phyloP scores from a whole-genome alignment of 2,113 vertebrate genomes.

The Ursus arctos region DNA sequence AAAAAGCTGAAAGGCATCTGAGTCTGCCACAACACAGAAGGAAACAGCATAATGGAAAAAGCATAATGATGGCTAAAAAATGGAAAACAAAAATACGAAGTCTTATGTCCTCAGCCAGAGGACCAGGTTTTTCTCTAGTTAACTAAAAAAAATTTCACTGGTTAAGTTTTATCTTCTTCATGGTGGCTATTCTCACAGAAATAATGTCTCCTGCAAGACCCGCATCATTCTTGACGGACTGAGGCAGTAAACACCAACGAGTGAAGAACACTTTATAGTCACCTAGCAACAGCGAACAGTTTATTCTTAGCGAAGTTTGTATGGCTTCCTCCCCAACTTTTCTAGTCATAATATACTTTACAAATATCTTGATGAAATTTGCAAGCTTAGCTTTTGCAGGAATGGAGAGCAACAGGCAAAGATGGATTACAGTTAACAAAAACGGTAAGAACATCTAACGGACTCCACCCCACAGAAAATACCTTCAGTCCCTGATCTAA shows the following conservation, averaged over 20 bases:
- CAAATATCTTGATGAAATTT: not conserved
- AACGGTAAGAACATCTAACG: not conserved
- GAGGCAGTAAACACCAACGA: constrained; percentile 28
- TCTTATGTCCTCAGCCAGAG: constrained; percentile 1
- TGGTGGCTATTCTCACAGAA: constrained; percentile 35
- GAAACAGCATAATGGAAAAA: constrained; percentile 48
- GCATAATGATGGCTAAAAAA: not conserved
- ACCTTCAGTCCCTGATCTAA: not conserved
- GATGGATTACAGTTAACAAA: not conserved
- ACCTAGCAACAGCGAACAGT: constrained; percentile 38
- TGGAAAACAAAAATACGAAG: constrained; percentile 5
- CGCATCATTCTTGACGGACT: not conserved
- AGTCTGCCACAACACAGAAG: constrained; percentile 42
- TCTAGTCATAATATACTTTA: not conserved
- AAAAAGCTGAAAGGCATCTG: constrained; percentile 64
- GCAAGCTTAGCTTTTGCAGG: not conserved
- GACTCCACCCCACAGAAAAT: constrained; percentile 1
- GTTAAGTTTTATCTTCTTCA: constrained; percentile 44
- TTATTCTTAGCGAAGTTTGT: not conserved
- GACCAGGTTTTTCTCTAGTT: not conserved
- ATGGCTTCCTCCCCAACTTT: not conserved
- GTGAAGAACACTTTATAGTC: not conserved
- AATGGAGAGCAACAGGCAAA: not conserved
- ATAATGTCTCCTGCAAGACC: constrained; percentile 6
- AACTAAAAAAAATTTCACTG: constrained; percentile 6